Evolutionary conservation across 2,888 invertebrate genomes (phyloP), one percentile per base, ranked within the genome.

Genomic region (Megamerina dolium): DNA sequence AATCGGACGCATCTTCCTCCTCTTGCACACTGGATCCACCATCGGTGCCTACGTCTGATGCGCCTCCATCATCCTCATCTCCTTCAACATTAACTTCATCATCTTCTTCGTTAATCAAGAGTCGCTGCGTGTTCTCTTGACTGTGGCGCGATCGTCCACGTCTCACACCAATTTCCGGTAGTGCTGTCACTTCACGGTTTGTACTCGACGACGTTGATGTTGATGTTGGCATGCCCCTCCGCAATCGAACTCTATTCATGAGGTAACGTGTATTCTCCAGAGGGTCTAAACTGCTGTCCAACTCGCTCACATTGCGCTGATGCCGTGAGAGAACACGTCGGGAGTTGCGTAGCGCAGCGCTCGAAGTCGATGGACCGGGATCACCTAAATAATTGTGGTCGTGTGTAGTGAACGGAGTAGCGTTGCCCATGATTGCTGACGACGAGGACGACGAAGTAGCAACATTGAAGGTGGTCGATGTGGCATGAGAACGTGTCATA

Each of bases 331-430:
- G 49, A 10, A 65, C 60, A 12, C 67, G 66, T 3, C 71, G 61
- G 6, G 66, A 55, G n/a, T 62, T 59, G 9, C 68, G 61, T 18
- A 48, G 32, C 4, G 60, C 46, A n/a, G 56, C 56, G 9, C 47
- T 51, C 14, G 59, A 46, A 17, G 54, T 55, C 9, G 64, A 63
- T 13, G 64, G 60, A 4, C 66, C 64, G 9, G 64, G 60, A 40
- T 62, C 66, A 14, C 65, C 68, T 32, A 63, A 36, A 50, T 72
- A 72, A 47, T 71, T 70, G 45, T 72, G 72, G 58, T 72, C 72
- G 34, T 65, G 65, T 9, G 58, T 55, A 16, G 61, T 50, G 33
- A 52, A 47, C 13, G 51, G 51, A n/a, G n/a, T n/a, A n/a, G n/a
- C n/a, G 13, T 41, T 45, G 13, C 37, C 36, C 10, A 23, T 8